Conservation (phyloP, 2,797 vertebrate genomes). For the Coreius guichenoti region DNA sequence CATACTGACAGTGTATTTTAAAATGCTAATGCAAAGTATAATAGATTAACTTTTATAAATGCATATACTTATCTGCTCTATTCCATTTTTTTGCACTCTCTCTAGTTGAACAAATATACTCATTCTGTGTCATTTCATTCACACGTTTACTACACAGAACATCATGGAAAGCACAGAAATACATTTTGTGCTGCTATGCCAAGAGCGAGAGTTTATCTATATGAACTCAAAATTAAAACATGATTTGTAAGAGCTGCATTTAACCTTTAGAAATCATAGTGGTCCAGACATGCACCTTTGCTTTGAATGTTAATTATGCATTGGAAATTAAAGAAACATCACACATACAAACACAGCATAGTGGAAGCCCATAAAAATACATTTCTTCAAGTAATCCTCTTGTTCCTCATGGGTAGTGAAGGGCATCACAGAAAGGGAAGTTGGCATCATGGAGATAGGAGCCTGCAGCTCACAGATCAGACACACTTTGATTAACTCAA, state of each 20-base stretch:
- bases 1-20: too few species aligned
- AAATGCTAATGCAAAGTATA: too few species aligned
- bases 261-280: constrained; percentile 28
- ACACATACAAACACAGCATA: background rate
- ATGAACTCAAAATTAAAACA: constrained; percentile 11
- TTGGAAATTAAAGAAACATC: background rate
- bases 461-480: background rate
- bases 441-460: constrained; percentile 1
- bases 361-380: constrained; percentile 1
- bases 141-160: background rate
- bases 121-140: background rate
- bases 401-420: constrained; percentile 28
- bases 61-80: background rate
- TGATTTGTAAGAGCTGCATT: constrained; percentile 2
- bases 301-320: constrained; percentile 25
- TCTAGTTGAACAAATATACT: background rate
- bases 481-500: background rate
- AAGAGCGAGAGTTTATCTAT: background rate
- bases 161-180: background rate
- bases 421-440: constrained; percentile 7
- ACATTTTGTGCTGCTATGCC: background rate
- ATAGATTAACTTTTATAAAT: background rate
- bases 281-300: background rate
- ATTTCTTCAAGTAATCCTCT: constrained; percentile 19
- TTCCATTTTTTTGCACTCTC: background rate